Base-by-base conservation (phyloP, 2,888 invertebrate species). In the Drosophila rellima region DNA sequence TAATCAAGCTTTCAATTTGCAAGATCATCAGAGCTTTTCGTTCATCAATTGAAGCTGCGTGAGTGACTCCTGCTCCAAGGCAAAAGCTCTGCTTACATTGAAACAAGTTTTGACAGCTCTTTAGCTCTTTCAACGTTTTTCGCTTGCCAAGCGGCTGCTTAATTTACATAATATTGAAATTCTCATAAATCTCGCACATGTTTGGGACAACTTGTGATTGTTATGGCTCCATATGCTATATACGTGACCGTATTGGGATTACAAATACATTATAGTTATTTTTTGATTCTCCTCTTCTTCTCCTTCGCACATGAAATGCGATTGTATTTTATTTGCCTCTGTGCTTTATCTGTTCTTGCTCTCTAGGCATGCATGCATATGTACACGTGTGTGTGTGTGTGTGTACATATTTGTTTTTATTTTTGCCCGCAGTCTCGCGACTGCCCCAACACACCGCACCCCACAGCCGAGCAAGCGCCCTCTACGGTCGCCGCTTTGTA, bases 141-240 rank as follows among this genome's bases (percentile, higher is more conserved):
- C 3, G 6, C 39, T 35, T 42, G n/a, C 35, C 23, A 57, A 44
- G 31, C 64, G 37, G 8, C 13, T 15, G 56, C 44, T 31, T 72
- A n/a, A 82, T 86, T 80, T 82, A 63, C 86, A 85, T 85, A 70
- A 42, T 66, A 64, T 60, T 70, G 61, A 61, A 63, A 65, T 73
- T 42, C 70, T 56, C 70, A 73, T 66, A 51, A 76, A 68, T 73
- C 47, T 57, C 40, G 59, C 48, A 69, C 80, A 67, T 62, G 60
- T 70, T 78, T 70, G 67, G 70, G 44, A 44, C 59, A 51, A 39
- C 37, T 69, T 48, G 6, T 23, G 33, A 70, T 68, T 64, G 66
- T 50, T 20, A 37, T 45, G 44, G 29, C 65, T 70, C 35, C 29
- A 45, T 70, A 48, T 37, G 48, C 37, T 51, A 18, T 37, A 63